These are phyloP conservation scores for Phrynosoma platyrhinos DNA, from an alignment of 2,113 vertebrate genomes.

Conservation along the genomic window DNA sequence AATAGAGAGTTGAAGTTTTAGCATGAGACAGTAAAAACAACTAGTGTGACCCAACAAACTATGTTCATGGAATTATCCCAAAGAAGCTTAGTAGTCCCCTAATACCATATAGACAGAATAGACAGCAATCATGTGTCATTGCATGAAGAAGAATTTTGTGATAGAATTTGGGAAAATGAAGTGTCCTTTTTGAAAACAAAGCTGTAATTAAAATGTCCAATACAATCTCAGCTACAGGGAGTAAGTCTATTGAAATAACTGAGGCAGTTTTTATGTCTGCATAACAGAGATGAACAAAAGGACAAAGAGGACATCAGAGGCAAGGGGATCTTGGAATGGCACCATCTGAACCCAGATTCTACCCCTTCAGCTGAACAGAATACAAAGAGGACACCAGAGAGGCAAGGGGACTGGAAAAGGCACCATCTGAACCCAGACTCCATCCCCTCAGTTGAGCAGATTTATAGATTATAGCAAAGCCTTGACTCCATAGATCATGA, in stretches of 20 bases:
- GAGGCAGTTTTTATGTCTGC: constrained; percentile 26
- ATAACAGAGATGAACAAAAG: background rate
- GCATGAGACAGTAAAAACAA: fast-evolving
- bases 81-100: constrained; percentile 58
- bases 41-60: background rate
- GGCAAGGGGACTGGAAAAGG: too few species aligned
- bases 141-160: constrained; percentile 46
- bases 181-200: constrained; percentile 22
- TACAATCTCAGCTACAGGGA: constrained; percentile 19
- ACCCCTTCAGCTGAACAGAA: too few species aligned
- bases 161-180: constrained; percentile 17
- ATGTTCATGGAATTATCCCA: constrained; percentile 26
- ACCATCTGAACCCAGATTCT: too few species aligned
- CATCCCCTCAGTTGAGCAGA: too few species aligned
- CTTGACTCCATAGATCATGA: too few species aligned
- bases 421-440: too few species aligned
- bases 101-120: constrained; percentile 30
- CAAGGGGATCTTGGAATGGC: too few species aligned
- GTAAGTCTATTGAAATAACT: constrained; percentile 35
- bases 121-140: constrained; percentile 48
- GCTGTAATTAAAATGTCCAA: constrained; percentile 41
- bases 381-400: too few species aligned
- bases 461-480: too few species aligned
- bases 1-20: background rate
- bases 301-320: too few species aligned